Conservation (phyloP, 2,888 invertebrate species). For the Ganaspis brasiliensis region DNA sequence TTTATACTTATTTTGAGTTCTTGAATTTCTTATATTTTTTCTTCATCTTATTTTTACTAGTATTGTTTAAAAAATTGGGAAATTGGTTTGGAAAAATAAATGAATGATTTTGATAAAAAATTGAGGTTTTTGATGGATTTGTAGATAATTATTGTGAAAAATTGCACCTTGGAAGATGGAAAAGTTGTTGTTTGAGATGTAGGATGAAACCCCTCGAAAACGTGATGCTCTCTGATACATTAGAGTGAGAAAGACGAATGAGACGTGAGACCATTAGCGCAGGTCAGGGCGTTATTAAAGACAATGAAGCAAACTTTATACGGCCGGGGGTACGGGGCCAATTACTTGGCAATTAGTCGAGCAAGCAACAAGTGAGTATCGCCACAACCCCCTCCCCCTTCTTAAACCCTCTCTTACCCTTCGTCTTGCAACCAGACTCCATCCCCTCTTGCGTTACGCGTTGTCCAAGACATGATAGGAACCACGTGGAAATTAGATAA, state of each 20-base stretch:
- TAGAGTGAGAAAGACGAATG: conserved; percentile 63
- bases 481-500: conserved; percentile 55
- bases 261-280: conserved; percentile 76
- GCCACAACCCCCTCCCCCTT: conserved; percentile 70
- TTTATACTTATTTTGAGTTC: no score
- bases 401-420: conserved; percentile 57
- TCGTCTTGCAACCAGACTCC: conserved; percentile 59
- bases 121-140: no score
- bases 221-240: conserved; percentile 46
- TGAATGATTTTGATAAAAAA: no score
- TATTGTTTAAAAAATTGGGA: no score
- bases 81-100: no score
- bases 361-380: conserved; percentile 79
- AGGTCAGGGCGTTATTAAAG: conserved; percentile 80
- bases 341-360: conserved; percentile 81
- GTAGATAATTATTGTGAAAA: no score
- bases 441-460: conserved; percentile 56
- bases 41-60: no score
- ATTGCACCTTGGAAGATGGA: background rate
- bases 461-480: conserved; percentile 59
- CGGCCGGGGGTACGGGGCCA: conserved; percentile 76
- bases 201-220: conserved; percentile 33
- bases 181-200: background rate
- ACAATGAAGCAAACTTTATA: conserved; percentile 80
- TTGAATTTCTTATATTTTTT: no score